A percentile compares a stretch with the other conserved stretches of the same genome.
These are phyloP conservation scores for Colossoma macropomum DNA, from an alignment of 2,113 vertebrate genomes.

Conservation along the genomic window DNA sequence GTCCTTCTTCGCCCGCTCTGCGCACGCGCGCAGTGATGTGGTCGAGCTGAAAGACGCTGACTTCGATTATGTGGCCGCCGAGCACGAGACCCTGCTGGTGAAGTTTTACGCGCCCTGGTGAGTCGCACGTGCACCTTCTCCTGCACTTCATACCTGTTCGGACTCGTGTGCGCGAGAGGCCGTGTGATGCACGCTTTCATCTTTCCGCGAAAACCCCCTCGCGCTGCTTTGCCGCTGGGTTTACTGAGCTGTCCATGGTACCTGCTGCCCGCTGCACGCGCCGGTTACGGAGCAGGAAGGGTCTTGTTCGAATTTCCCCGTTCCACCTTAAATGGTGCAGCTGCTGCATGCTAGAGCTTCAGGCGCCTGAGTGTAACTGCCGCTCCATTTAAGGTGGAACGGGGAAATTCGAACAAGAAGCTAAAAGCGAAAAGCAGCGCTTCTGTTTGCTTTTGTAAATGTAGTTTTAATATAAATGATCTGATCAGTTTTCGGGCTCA, in stretches of 20 bases:
- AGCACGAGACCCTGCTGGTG: constrained; percentile 79
- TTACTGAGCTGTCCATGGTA: constrained; percentile 53
- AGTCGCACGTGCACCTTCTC: constrained; percentile 11
- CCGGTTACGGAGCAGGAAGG: not conserved
- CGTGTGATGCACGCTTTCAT: not conserved
- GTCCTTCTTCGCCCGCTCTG: constrained; percentile 29
- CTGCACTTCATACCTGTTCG: not conserved
- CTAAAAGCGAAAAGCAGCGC: not conserved
- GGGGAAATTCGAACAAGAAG: too few relatives aligned
- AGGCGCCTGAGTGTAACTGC: too few relatives aligned
- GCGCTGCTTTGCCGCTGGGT: not conserved
- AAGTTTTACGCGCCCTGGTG: constrained; percentile 81
- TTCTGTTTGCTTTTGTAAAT: not conserved
- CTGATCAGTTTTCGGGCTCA: not conserved
- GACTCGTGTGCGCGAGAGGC: not conserved
- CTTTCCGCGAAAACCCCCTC: not conserved
- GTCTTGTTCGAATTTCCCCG: too few relatives aligned
- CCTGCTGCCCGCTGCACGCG: not conserved
- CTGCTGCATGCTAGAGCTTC: too few relatives aligned
- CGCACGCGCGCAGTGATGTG: constrained; percentile 62
- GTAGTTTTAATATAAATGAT: not conserved
- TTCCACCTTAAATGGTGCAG: too few relatives aligned
- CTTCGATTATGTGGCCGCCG: constrained; percentile 74
- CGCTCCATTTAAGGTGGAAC: too few relatives aligned
- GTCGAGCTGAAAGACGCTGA: constrained; percentile 74